phyloP scores from a whole-genome alignment of 2,797 vertebrate species.

The Zonotrichia albicollis region DNA sequence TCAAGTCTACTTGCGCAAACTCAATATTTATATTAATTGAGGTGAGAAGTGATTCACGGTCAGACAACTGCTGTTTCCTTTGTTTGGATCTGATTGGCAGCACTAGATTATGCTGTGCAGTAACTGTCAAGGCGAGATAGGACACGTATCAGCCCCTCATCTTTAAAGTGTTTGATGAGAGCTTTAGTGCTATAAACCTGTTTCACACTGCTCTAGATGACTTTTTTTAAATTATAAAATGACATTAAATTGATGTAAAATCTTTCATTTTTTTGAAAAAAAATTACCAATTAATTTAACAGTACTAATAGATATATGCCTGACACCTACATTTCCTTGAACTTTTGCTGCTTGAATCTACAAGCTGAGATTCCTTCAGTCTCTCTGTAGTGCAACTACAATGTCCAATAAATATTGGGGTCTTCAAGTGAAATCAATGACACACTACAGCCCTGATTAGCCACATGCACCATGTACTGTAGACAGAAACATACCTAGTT shows the following conservation, averaged over 20 bases:
- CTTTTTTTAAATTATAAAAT: neutral
- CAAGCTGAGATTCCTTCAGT: neutral
- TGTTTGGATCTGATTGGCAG: conserved; percentile 59
- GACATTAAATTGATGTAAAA: neutral
- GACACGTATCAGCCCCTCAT: neutral
- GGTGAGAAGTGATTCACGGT: conserved; percentile 60
- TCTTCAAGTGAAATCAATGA: neutral
- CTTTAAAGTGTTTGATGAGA: neutral
- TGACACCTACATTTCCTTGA: neutral
- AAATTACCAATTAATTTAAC: neutral
- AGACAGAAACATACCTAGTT: neutral
- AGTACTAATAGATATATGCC: neutral
- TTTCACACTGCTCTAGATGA: neutral
- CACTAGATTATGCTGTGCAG: conserved; percentile 36
- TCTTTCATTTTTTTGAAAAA: neutral
- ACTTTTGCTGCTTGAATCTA: neutral
- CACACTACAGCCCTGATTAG: neutral
- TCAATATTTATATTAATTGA: conserved; percentile 54
- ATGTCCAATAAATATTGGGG: neutral
- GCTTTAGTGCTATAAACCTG: neutral
- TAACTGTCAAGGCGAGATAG: conserved; percentile 39
- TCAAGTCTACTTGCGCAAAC: conserved; percentile 49
- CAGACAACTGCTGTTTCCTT: conserved; percentile 44
- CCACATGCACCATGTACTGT: neutral
- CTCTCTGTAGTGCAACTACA: neutral